phyloP scores from a whole-genome alignment of 92 coral and sea anemone genomes.

The Parazoanthus swiftii region DNA sequence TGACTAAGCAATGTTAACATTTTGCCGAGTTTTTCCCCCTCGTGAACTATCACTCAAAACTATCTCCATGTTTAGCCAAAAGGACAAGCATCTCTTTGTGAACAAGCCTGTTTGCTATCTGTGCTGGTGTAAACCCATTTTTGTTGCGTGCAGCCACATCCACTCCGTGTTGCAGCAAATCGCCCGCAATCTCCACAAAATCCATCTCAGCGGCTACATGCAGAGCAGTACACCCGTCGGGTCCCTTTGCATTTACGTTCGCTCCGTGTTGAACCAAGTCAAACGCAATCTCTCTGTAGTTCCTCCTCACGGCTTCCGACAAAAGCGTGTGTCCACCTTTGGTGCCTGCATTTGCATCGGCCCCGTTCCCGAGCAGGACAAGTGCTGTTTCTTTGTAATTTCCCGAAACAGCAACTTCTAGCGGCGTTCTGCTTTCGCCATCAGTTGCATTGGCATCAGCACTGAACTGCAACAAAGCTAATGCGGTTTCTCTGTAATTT shows the following conservation, averaged over 20 bases:
- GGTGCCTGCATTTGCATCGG: not conserved
- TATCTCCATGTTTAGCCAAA: not conserved
- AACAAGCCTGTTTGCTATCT: not conserved
- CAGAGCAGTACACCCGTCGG: not conserved
- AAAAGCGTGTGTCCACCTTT: not conserved
- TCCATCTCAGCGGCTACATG: constrained; percentile 2
- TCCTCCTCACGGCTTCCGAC: not conserved
- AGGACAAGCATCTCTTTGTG: not conserved
- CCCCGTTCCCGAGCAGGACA: not conserved
- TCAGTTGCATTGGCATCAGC: constrained; percentile 13
- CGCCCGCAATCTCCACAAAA: constrained; percentile 22
- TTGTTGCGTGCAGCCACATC: constrained; percentile 14
- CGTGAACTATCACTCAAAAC: not conserved
- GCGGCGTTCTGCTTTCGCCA: not conserved
- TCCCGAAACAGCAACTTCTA: not conserved
- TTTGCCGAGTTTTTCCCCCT: too few relatives aligned
- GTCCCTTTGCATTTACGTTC: not conserved
- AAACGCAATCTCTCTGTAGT: constrained; percentile 3
- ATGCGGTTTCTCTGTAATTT: constrained; percentile 6
- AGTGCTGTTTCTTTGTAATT: constrained; percentile 7
- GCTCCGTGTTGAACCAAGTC: constrained; percentile 18
- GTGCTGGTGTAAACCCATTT: not conserved
- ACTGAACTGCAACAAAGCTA: not conserved
- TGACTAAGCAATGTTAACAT: too few relatives aligned
- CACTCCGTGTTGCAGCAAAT: not conserved